These are phyloP conservation scores for Hirtodrosophila duncani DNA, from an alignment of 2,888 invertebrate species.

Conservation along the genomic window DNA sequence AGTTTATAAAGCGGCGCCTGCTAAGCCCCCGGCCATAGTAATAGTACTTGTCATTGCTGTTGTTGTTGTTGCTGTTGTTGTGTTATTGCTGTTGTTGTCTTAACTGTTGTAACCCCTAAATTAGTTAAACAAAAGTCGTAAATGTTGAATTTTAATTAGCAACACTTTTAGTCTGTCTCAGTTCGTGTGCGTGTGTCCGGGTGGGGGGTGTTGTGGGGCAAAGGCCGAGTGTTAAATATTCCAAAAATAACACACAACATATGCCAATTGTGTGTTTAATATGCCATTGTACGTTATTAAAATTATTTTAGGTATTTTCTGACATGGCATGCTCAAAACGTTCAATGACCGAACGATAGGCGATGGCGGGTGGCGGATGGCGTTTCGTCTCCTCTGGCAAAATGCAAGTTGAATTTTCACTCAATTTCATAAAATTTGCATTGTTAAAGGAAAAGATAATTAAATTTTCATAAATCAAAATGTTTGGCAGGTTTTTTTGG, in stretches of 20 bases:
- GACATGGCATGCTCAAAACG: constrained; percentile 4
- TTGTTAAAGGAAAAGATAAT: constrained; percentile 46
- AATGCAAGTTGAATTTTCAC: background rate
- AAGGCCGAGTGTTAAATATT: constrained; percentile 31
- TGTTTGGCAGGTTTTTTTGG: background rate
- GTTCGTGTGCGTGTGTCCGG: background rate
- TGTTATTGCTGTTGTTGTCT: constrained; percentile 3
- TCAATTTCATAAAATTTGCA: constrained; percentile 49
- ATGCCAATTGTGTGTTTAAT: too few species aligned
- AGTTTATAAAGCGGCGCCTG: constrained; percentile 44
- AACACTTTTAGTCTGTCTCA: constrained; percentile 32
- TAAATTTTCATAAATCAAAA: constrained; percentile 26
- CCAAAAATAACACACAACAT: constrained; percentile 22
- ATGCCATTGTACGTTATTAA: too few species aligned
- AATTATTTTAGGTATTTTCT: too few species aligned
- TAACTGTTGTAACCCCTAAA: constrained; percentile 58
- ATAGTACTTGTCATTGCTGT: constrained; percentile 20
- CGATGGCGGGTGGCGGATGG: constrained; percentile 2
- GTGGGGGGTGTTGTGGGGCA: background rate
- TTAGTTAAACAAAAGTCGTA: constrained; percentile 49
- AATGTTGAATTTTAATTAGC: constrained; percentile 59
- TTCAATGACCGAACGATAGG: constrained; percentile 20
- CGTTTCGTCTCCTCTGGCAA: constrained; percentile 1
- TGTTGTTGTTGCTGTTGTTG: constrained; percentile 3
- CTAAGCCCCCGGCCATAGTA: constrained; percentile 14